Evolutionary conservation across 1,140 invertebrate species (phyloP), one percentile per base, ranked within the genome.

Genomic region (Lasioglossum baleicum): DNA sequence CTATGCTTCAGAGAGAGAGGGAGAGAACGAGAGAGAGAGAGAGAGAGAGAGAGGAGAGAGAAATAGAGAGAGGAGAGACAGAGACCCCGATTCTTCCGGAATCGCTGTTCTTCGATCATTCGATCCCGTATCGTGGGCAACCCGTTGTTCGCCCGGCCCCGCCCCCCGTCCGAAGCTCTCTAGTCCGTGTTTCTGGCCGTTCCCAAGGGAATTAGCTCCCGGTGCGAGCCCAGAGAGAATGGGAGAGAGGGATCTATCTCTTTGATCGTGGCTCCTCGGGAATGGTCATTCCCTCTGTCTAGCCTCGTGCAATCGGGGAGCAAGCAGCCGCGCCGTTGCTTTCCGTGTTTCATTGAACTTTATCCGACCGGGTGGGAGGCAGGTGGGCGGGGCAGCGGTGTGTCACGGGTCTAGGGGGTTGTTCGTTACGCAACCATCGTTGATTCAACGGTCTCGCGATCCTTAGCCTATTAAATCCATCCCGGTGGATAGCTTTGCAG

Each of bases 361-460:
- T 56, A 56, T 17, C 5, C 13, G 44, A 48, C 44, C 44, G 10
- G 10, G 44, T 48, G 44, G 44, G 44, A 48, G 44, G 13, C 10
- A 13, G 8, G 42, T 20, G 8, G 20, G 20, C 63, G 42, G 26
- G 10, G 7, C 20, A 64, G 15, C 60, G n/a, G 20, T 48, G 15
- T 48, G 44, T 0, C 44, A 48, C 44, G 44, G 44, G 31, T 75
- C 61, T 15, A n/a, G 26, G 72, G 61, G 63, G 35, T 35, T 35
- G 35, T 65, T 65, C 64, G 56, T 75, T 75, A 66, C 73, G 73
- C 61, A 22, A 48, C 44, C 10, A 17, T 35, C 63, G 44, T 17
- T 64, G 26, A n/a, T 51, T 48, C 48, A 8, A 7, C 11, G 31
- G 13, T 5, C 7, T 65, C 56, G 56, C 56, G 56, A 22, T 53